Evolutionary conservation across 2,797 vertebrate species (phyloP).

Genomic region (Sebastes itinus): DNA sequence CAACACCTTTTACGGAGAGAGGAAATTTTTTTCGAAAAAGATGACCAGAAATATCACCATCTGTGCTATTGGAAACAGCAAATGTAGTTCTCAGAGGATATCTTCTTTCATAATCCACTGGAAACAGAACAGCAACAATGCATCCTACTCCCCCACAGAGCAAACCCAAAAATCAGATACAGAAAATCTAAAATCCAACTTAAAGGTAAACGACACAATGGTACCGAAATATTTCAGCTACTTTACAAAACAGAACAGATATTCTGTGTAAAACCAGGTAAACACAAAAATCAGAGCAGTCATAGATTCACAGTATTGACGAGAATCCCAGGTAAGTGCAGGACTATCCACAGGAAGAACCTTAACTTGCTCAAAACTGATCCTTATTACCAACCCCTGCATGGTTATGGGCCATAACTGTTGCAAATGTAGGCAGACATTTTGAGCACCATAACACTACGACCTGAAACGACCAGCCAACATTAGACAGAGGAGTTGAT

Average conservation of each 20-base stretch:
- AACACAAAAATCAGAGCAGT: not conserved
- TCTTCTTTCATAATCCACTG: constrained; percentile 4
- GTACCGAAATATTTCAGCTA: not conserved
- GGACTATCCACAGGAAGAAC: not conserved
- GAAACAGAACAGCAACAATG: not conserved
- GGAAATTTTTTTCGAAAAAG: not conserved
- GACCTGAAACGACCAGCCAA: not conserved
- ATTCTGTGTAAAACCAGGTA: not conserved
- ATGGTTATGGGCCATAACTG: not conserved
- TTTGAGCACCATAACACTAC: not conserved
- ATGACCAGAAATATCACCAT: not conserved
- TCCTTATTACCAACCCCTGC: not conserved
- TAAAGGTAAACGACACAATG: not conserved
- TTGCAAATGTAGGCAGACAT: not conserved
- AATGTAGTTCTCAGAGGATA: not conserved
- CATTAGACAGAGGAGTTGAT: not conserved
- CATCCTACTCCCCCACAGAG: not conserved
- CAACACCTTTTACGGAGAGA: not conserved
- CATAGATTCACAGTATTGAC: not conserved
- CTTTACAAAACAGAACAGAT: not conserved
- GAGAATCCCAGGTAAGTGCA: not conserved
- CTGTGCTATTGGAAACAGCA: not conserved
- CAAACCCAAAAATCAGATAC: not conserved
- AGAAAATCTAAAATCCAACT: not conserved
- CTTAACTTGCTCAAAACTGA: not conserved